Conservation (phyloP, 2,797 vertebrate genomes). For the Alfaro cultratus region DNA sequence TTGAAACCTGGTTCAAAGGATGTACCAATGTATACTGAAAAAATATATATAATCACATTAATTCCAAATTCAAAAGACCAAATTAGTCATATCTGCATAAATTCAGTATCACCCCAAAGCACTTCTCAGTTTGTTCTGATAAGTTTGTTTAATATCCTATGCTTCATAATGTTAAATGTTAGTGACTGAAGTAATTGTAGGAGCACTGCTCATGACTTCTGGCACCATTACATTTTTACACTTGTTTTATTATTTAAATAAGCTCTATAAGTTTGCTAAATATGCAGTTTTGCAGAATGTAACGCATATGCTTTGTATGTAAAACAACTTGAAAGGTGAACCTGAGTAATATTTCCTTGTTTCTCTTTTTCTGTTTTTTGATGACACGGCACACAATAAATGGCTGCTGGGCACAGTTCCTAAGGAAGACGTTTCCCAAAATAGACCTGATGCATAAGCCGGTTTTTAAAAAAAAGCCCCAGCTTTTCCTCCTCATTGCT, state of each 20-base stretch:
- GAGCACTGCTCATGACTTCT: background rate
- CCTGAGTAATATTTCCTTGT: background rate
- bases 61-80: background rate
- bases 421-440: background rate
- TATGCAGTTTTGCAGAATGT: background rate
- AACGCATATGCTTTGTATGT: background rate
- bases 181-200: background rate
- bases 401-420: background rate
- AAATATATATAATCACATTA: background rate
- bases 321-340: background rate
- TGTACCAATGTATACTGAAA: background rate
- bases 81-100: background rate
- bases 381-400: background rate
- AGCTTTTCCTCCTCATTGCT: background rate
- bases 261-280: background rate
- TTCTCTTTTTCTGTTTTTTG: background rate
- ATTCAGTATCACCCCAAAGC: background rate
- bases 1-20: too few relatives aligned
- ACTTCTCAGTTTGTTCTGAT: background rate
- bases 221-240: background rate
- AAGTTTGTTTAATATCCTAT: background rate
- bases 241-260: background rate
- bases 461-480: slow-evolving; percentile 10
- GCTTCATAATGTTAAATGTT: background rate
- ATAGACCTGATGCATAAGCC: slow-evolving; percentile 14